Base-by-base conservation (phyloP, 2,113 vertebrate species). In the Boleophthalmus pectinirostris region DNA sequence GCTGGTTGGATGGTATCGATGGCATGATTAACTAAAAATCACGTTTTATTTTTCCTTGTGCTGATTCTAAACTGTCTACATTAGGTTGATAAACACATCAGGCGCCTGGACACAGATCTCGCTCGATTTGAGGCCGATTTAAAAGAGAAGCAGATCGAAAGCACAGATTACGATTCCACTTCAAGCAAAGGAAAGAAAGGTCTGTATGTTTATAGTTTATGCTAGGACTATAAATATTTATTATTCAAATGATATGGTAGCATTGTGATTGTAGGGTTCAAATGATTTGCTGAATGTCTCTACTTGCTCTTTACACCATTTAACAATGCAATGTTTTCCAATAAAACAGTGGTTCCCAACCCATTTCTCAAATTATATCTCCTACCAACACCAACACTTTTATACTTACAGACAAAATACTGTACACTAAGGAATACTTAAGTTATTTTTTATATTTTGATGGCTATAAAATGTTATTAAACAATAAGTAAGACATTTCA, bases 151-250 rank as follows among this genome's bases (percentile, higher is more conserved):
- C 96, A 98, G 92, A 96, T 98, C 15, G 97, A 99, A 70, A 98
- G 97, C 56, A 97, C 96, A 35, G 97, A 98, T 87, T 98, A 97
- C 82, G 97, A 98, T 92, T 97, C 96, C 79, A 95, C 96, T 74
- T 98, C 97, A 54, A 98, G 97, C 92, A 98, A 98, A 92, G 97
- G 97, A 83, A 97, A 98, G 93, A 97, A 96, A 94, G 95, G 97
- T 97, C 72, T 60, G 10, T 54, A n/a, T 21, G 18, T 68, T 15
- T 0, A 4, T 46, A n/a, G 9, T 20, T 72, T 57, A 66, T 9
- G 14, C 60, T 1, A 0, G 7, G 3, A 58, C 12, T 58, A 15
- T 58, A 25, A 58, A 58, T 25, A 21, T 21, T 57, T 57, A 3
- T 0, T 57, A 13, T 24, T 5, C 51, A 53, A 53, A 53, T 53